Base-by-base conservation (phyloP, 2,888 invertebrate species). In the Mesoligia furuncula region DNA sequence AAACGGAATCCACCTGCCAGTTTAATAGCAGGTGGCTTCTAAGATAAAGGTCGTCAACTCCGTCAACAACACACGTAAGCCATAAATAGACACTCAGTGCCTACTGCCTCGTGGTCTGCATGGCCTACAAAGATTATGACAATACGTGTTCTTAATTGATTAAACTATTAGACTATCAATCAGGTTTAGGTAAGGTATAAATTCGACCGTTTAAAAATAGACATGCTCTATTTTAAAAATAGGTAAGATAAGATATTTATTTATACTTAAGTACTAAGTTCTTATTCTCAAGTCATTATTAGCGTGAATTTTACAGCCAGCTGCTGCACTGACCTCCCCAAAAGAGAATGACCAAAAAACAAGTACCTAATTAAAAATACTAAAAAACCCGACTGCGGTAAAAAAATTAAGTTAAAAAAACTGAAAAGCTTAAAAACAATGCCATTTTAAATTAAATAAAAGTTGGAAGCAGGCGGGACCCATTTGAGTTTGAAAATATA, bases 91-190 rank as follows among this genome's bases (percentile, higher is more conserved):
- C 31, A 59, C 39, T 15, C 7, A 51, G 31, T 45, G 66, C 42
- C 51, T 27, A 77, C 77, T 51, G 42, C 31, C 57, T 77, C 48
- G 65, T 65, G 57, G 39, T 39, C n/a, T 64, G 45, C 7, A 20
- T 59, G 77, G 15, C 65, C 57, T 79, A 77, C 57, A 65, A 59
- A 83, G 78, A 79, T 65, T 51, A 83, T 24, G 24, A 77, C 17
- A n/a, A 36, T 15, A 15, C 59, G 27, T 39, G 73, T 59, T n/a
- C 57, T 51, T 77, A 80, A 72, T 80, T 57, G 31, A 51, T 31
- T 39, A 15, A 57, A 27, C 36, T 57, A 71, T 80, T 45, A 57
- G 36, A 36, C 45, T 45, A 79, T 83, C 64, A 48, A 65, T 39
- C 64, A 65, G n/a, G 15, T 77, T n/a, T 36, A 65, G 48, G 15